Evolutionary conservation across 2,888 invertebrate species (phyloP).

Genomic region (Philereme vetulata): DNA sequence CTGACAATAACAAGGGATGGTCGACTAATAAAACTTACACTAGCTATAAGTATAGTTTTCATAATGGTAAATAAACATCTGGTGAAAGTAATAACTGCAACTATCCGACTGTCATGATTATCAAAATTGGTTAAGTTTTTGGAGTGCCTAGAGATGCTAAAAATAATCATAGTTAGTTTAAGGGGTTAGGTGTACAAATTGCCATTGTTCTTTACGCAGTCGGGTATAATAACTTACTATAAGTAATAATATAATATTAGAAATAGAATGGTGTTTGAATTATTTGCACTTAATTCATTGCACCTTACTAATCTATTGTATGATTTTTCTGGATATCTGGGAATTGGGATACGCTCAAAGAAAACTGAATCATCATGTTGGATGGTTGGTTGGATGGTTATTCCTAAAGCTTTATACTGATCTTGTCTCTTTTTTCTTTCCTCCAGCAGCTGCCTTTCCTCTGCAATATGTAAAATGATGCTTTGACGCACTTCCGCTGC

Average conservation of each 20-base stretch:
- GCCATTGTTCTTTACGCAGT: background rate
- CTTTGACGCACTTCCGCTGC: too few relatives aligned
- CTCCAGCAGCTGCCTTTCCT: too few relatives aligned
- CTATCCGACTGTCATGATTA: conserved; percentile 4
- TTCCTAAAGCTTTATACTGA: too few relatives aligned
- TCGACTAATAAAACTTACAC: conserved; percentile 14
- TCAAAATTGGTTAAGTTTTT: background rate
- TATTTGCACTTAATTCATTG: conserved; percentile 10
- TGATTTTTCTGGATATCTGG: background rate
- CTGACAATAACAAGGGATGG: conserved; percentile 9
- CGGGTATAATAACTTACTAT: conserved; percentile 1
- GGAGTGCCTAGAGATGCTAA: background rate
- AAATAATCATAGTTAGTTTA: background rate
- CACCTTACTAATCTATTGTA: background rate
- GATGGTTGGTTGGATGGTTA: too few relatives aligned
- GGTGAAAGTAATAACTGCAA: background rate
- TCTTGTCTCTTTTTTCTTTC: too few relatives aligned
- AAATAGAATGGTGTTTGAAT: conserved; percentile 16
- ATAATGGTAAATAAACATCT: background rate
- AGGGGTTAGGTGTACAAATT: background rate
- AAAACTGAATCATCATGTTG: too few relatives aligned
- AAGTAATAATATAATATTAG: background rate
- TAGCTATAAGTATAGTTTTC: conserved; percentile 7
- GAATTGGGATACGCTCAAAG: too few relatives aligned
- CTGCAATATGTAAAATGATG: too few relatives aligned